Evolutionary conservation across 2,113 vertebrate species (phyloP).

Genomic region (Mesoclemmys tuberculata): DNA sequence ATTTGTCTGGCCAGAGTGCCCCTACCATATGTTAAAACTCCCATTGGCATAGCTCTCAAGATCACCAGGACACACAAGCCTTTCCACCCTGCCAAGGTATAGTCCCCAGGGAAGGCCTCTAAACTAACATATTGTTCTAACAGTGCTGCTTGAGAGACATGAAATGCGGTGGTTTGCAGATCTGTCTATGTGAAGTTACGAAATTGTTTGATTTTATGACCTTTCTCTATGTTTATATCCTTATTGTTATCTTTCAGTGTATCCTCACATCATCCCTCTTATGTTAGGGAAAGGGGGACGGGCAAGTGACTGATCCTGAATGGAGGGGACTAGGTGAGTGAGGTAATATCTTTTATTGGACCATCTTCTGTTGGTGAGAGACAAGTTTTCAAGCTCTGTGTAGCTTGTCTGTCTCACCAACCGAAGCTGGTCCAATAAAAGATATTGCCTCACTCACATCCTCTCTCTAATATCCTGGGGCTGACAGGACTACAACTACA

Average conservation of each 20-base stretch:
- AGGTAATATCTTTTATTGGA: too few species aligned
- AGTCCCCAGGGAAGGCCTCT: background rate
- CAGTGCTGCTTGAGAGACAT: background rate
- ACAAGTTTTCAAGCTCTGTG: too few species aligned
- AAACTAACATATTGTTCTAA: slow-evolving; percentile 32
- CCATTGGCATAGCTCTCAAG: too few species aligned
- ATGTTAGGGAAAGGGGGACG: slow-evolving; percentile 20
- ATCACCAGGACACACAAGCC: background rate
- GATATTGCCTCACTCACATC: too few species aligned
- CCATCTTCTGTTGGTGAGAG: too few species aligned
- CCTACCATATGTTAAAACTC: background rate
- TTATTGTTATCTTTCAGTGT: slow-evolving; percentile 40
- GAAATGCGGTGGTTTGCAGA: slow-evolving; percentile 28
- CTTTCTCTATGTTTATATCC: background rate
- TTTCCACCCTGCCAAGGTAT: background rate
- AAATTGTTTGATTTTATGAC: slow-evolving; percentile 49
- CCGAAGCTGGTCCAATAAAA: too few species aligned
- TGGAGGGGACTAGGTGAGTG: too few species aligned
- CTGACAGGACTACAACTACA: too few species aligned
- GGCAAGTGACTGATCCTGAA: background rate
- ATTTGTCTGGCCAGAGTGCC: background rate
- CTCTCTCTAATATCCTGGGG: too few species aligned
- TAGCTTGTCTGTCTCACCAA: too few species aligned
- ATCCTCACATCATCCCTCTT: slow-evolving; percentile 11
- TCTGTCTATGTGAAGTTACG: slow-evolving; percentile 24